Conservation (phyloP, 2,888 invertebrate genomes). For the Tipula vernalis region DNA sequence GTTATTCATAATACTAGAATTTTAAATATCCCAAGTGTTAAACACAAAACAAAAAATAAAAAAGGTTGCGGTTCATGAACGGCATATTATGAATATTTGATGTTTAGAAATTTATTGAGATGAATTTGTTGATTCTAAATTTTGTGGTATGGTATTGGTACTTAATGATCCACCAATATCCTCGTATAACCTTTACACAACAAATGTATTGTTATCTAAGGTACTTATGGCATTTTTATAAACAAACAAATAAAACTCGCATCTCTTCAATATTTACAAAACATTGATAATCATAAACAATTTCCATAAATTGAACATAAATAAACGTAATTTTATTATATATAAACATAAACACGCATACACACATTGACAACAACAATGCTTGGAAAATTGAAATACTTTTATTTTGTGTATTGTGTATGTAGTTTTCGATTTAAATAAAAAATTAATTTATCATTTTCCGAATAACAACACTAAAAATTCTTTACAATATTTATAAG, state of each 20-base stretch:
- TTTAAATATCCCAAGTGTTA: background rate
- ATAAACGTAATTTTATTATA: background rate
- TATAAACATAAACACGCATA: background rate
- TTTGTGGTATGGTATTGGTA: background rate
- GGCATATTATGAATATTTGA: background rate
- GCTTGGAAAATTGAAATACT: background rate
- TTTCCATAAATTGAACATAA: constrained; percentile 4
- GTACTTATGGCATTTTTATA: background rate
- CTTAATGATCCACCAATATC: background rate
- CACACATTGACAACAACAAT: background rate
- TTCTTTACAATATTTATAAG: background rate
- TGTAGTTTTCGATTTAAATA: background rate
- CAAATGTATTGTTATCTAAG: background rate
- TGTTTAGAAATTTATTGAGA: background rate
- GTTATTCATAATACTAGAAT: background rate
- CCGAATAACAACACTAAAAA: background rate
- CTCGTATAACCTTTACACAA: background rate
- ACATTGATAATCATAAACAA: background rate
- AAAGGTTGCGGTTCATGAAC: background rate
- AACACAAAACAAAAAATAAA: background rate
- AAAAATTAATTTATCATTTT: background rate
- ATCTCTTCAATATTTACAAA: background rate
- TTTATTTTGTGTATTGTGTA: background rate
- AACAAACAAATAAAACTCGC: background rate
- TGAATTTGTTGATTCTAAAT: background rate